Evolutionary conservation across 64 coral and sea anemone genomes (phyloP), one percentile per base, ranked within the genome.

Genomic region (Pachyseris speciosa): DNA sequence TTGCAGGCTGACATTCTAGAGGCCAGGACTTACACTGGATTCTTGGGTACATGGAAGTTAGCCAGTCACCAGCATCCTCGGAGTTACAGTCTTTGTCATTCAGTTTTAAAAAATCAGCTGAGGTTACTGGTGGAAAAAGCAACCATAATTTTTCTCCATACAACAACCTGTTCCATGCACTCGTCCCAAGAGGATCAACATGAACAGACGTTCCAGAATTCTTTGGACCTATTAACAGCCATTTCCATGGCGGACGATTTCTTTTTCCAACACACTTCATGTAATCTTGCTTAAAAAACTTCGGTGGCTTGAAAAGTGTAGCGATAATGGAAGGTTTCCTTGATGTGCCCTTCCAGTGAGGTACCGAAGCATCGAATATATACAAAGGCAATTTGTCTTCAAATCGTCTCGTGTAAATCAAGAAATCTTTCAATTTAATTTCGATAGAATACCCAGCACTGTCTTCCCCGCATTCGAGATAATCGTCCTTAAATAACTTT

Each of bases 141-240:
- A 76, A 2, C 73, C 73, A 76, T 16, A 76, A n/a, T 51, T 76
- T 76, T 12, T 76, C 43, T 50, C 27, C 73, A 50, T 28, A 76
- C 10, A 76, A 76, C 11, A 76, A 26, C 26, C 73, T 76, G 27
- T 76, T 76, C 73, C 73, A 76, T 31, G 73, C 73, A 76, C 73
- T 51, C 17, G 73, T 76, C n/a, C 73, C 73, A 76, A 76, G 44
- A 4, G 73, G 73, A 28, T 76, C 73, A 20, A 76, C 27, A 32
- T 76, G 73, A 76, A 76, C 40, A 50, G 43, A 26, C 7, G 44
- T 76, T 76, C 73, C 73, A 50, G 73, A 29, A 76, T 76, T 7
- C 73, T 51, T 76, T 50, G 73, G 73, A 33, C 73, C 73, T 27
- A 76, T 50, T 43, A 76, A 38, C 17, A 74, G 40, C 70, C 70